A percentile compares a stretch with the other conserved stretches of the same genome.
These are phyloP conservation scores for Muscicapa adusta DNA, from an alignment of 2,113 vertebrate genomes.

Conservation along the genomic window DNA sequence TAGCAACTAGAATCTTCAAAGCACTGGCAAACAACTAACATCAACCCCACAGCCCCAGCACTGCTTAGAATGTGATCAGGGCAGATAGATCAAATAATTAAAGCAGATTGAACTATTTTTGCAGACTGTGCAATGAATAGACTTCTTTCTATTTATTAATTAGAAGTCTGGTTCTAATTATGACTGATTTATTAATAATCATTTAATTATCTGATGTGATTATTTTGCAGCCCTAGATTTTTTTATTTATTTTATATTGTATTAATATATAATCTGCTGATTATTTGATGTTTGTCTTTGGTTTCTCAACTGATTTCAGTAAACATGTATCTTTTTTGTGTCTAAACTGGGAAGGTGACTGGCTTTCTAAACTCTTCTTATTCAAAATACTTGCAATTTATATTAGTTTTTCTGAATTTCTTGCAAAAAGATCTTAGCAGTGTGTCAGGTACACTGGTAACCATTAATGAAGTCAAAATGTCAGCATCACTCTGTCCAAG, in stretches of 20 bases:
- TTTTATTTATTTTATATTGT: background rate
- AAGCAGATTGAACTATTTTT: background rate
- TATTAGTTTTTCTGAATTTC: background rate
- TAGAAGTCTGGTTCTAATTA: background rate
- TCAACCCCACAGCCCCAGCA: accelerated
- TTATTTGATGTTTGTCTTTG: background rate
- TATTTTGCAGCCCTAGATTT: background rate
- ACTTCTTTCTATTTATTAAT: background rate
- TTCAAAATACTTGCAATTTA: background rate
- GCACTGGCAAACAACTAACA: background rate
- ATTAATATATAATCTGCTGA: background rate
- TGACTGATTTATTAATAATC: background rate
- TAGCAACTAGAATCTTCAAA: background rate
- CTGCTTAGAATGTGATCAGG: background rate
- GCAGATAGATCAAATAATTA: background rate
- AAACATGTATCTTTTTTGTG: background rate
- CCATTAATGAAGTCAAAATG: background rate
- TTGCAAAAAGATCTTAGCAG: background rate
- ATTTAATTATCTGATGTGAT: background rate
- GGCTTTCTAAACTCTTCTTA: background rate
- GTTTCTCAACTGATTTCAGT: background rate
- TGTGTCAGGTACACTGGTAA: background rate
- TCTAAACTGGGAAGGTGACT: background rate
- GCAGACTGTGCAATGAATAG: background rate
- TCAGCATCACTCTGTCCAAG: background rate